Percentiles rank a stretch among this genome's conserved stretches.
These are phyloP conservation scores for Sarcophaga subvicina DNA, from an alignment of 2,888 invertebrate genomes.

Conservation along the genomic window DNA sequence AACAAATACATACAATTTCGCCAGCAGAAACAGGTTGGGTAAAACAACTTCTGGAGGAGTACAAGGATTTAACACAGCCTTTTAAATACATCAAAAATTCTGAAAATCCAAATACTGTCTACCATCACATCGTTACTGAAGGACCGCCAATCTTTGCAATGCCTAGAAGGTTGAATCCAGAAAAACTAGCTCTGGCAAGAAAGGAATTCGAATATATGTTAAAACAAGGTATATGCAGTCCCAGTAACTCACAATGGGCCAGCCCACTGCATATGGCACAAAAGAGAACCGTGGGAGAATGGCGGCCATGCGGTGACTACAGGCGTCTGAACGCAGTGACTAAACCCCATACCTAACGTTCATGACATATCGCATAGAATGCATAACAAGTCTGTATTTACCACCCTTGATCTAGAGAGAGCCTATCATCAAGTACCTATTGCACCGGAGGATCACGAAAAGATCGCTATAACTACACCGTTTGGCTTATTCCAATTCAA, in stretches of 20 bases:
- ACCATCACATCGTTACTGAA: conserved; percentile 59
- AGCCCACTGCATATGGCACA: conserved; percentile 67
- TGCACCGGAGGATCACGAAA: conserved; percentile 60
- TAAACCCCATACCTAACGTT: conserved; percentile 61
- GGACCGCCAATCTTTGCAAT: conserved; percentile 62
- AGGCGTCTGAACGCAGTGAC: conserved; percentile 63
- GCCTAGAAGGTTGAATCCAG: conserved; percentile 60
- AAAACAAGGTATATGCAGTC: conserved; percentile 64
- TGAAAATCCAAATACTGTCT: neutral
- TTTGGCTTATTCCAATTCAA: conserved; percentile 71
- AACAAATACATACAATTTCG: conserved; percentile 22
- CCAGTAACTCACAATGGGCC: conserved; percentile 67
- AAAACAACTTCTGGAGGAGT: conserved; percentile 9
- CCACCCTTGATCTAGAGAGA: conserved; percentile 62
- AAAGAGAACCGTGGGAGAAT: conserved; percentile 59
- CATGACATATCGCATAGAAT: conserved; percentile 55
- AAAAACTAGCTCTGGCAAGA: conserved; percentile 61
- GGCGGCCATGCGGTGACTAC: conserved; percentile 65
- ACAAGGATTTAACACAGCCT: conserved; percentile 6
- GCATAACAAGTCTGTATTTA: conserved; percentile 54
- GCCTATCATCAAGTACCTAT: conserved; percentile 65
- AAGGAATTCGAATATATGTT: conserved; percentile 66
- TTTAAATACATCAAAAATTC: neutral
- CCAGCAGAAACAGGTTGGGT: neutral
- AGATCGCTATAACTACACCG: conserved; percentile 75